A percentile compares a stretch with the other conserved stretches of the same genome.
Evolutionary conservation across 2,888 invertebrate genomes (phyloP).

Genomic region (Pediacus dermestoides): DNA sequence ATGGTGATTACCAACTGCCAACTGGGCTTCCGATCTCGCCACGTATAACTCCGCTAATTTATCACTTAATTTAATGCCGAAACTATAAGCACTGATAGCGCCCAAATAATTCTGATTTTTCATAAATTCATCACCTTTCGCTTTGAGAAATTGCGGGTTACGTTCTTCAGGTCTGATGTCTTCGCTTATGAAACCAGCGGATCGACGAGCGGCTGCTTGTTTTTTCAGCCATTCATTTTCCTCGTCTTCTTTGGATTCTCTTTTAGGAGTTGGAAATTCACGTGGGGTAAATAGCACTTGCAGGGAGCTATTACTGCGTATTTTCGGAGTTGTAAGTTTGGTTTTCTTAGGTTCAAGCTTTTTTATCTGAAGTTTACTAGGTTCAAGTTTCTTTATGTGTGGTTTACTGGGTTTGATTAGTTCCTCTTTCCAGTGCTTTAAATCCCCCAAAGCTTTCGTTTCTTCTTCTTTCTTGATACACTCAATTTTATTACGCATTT

Average conservation of each 20-base stretch:
- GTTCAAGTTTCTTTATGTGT: slow-evolving; percentile 30
- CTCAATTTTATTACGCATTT: slow-evolving; percentile 61
- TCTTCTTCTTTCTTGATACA: slow-evolving; percentile 60
- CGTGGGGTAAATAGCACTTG: slow-evolving; percentile 70
- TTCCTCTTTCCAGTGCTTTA: slow-evolving; percentile 59
- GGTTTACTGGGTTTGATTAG: slow-evolving; percentile 19
- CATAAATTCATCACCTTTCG: slow-evolving; percentile 78
- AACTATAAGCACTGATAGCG: slow-evolving; percentile 77
- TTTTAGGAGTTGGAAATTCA: slow-evolving; percentile 75
- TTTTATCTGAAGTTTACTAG: slow-evolving; percentile 30
- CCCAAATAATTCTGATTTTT: slow-evolving; percentile 70
- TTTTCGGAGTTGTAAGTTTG: slow-evolving; percentile 47
- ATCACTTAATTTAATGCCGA: slow-evolving; percentile 70
- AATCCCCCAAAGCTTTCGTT: slow-evolving; percentile 61
- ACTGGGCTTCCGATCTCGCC: slow-evolving; percentile 77
- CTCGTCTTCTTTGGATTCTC: slow-evolving; percentile 66
- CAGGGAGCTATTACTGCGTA: slow-evolving; percentile 58
- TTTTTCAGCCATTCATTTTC: slow-evolving; percentile 80
- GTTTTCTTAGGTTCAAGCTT: slow-evolving; percentile 22
- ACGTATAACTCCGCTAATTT: slow-evolving; percentile 71
- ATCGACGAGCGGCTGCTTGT: slow-evolving; percentile 68
- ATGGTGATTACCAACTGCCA: slow-evolving; percentile 64
- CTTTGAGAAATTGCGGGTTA: slow-evolving; percentile 77
- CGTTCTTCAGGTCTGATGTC: slow-evolving; percentile 75
- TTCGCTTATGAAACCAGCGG: slow-evolving; percentile 66